Evolutionary conservation across 2,888 invertebrate genomes (phyloP).

Genomic region (Acanthosepion lycidas): DNA sequence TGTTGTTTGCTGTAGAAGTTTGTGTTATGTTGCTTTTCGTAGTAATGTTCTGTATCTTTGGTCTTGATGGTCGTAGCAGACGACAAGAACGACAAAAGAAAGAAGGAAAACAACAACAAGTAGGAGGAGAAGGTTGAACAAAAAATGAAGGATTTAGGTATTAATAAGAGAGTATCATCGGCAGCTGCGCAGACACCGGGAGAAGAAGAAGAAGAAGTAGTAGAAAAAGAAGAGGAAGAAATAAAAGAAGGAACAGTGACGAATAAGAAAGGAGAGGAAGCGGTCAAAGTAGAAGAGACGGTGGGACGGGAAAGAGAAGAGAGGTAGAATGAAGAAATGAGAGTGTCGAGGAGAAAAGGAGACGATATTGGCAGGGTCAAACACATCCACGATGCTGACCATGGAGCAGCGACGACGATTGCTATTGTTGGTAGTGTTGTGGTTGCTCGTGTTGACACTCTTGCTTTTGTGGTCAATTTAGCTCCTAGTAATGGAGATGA

Average conservation of each 20-base stretch:
- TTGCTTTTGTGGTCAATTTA: neutral
- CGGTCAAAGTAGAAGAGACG: neutral
- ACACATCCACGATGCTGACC: neutral
- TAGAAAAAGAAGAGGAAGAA: neutral
- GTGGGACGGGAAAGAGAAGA: neutral
- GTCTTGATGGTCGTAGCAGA: neutral
- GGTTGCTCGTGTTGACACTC: neutral
- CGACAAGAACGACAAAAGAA: neutral
- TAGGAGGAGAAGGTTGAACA: neutral
- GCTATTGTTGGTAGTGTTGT: neutral
- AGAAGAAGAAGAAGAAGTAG: neutral
- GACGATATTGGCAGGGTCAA: neutral
- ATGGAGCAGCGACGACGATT: neutral
- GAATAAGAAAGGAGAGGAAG: neutral
- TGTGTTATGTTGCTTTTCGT: neutral
- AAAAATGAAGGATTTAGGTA: neutral
- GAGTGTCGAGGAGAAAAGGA: neutral
- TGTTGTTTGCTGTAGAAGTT: neutral
- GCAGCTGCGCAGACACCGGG: neutral
- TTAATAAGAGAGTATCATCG: neutral
- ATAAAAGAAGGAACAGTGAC: neutral
- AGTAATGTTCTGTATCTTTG: neutral
- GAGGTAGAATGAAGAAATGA: neutral
- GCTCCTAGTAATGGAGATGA: neutral
- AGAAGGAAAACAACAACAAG: neutral